Conservation (phyloP, 2,797 vertebrate genomes). For the Chromobotia macracanthus region DNA sequence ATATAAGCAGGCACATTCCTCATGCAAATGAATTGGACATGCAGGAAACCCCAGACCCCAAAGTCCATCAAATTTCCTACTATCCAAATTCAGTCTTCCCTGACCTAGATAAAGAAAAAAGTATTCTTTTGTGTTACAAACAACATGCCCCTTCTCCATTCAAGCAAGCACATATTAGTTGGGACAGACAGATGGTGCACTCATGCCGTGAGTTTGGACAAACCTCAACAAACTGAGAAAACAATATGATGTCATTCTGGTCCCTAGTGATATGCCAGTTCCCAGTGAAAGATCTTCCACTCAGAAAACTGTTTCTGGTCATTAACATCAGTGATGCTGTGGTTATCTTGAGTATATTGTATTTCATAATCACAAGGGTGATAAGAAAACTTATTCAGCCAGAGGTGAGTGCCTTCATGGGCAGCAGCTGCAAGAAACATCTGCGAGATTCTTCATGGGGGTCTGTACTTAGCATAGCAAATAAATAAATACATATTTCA, state of each 20-base stretch:
- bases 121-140: slow-evolving; percentile 22
- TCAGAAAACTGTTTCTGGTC: slow-evolving; percentile 14
- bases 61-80: slow-evolving; percentile 25
- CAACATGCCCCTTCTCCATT: slow-evolving; percentile 5
- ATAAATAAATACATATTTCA: slow-evolving; percentile 34
- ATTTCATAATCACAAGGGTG: slow-evolving; percentile 2
- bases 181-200: slow-evolving; percentile 11
- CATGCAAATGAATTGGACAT: slow-evolving; percentile 80
- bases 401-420: not conserved
- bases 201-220: slow-evolving; percentile 7
- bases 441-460: slow-evolving; percentile 21
- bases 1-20: slow-evolving; percentile 78
- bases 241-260: slow-evolving; percentile 18
- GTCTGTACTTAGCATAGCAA: slow-evolving; percentile 19
- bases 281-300: too few species aligned
- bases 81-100: slow-evolving; percentile 13
- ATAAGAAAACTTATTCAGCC: not conserved
- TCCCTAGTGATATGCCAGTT: slow-evolving; percentile 1
- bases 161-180: slow-evolving; percentile 25
- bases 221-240: slow-evolving; percentile 20
- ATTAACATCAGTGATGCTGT: slow-evolving; percentile 2
- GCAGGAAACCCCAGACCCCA: slow-evolving; percentile 64
- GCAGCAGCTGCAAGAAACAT: slow-evolving; percentile 21
- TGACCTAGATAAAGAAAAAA: slow-evolving; percentile 66
- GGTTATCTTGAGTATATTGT: slow-evolving; percentile 1